Conservation (phyloP, 2,888 invertebrate genomes). For the Drosophila stalkeri region DNA sequence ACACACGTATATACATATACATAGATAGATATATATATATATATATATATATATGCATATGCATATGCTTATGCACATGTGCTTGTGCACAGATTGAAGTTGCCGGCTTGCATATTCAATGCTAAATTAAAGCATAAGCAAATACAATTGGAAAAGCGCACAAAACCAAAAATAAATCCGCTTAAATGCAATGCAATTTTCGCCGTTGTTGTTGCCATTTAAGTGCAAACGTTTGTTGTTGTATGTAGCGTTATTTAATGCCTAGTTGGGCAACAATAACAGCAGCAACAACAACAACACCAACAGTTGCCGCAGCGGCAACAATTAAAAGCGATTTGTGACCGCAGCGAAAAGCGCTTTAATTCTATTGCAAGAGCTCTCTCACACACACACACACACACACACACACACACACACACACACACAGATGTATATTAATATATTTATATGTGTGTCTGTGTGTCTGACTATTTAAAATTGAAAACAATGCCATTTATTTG, state of each 20-base stretch:
- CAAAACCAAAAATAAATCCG: slow-evolving; percentile 47
- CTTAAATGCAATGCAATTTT: slow-evolving; percentile 43
- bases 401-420: neutral
- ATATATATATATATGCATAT: neutral
- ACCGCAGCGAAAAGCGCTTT: slow-evolving; percentile 62
- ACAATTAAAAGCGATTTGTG: slow-evolving; percentile 66
- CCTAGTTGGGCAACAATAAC: slow-evolving; percentile 31
- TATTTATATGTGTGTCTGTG: neutral
- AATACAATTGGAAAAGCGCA: slow-evolving; percentile 12
- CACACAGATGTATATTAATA: neutral
- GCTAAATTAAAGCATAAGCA: slow-evolving; percentile 46
- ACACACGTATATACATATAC: neutral
- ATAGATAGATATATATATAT: neutral
- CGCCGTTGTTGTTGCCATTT: slow-evolving; percentile 11
- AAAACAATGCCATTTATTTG: slow-evolving; percentile 37
- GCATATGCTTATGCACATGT: neutral
- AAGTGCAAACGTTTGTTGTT: slow-evolving; percentile 30
- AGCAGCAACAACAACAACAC: neutral
- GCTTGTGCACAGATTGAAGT: slow-evolving; percentile 9
- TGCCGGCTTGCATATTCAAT: slow-evolving; percentile 28
- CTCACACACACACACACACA: neutral
- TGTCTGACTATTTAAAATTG: slow-evolving; percentile 16
- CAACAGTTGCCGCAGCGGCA: slow-evolving; percentile 11
- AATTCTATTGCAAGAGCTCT: slow-evolving; percentile 49
- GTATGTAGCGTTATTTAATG: slow-evolving; percentile 52